A percentile compares a stretch with the other conserved stretches of the same genome.
Evolutionary conservation across 2,888 invertebrate genomes (phyloP).

Genomic region (Spialia ferax): DNA sequence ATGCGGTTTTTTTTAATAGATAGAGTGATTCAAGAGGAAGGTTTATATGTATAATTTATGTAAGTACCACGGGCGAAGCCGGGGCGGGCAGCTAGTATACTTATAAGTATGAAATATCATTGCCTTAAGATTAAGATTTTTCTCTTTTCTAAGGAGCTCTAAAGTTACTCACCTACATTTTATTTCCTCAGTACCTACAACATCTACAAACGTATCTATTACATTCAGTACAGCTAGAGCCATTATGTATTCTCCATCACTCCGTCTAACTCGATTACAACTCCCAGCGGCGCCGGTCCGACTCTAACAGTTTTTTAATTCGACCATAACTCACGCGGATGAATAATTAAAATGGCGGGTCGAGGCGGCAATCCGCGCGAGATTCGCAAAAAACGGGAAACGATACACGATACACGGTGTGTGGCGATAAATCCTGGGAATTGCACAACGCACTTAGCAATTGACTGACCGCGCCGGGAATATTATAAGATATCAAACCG

Average conservation of each 20-base stretch:
- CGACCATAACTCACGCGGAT: slow-evolving; percentile 86
- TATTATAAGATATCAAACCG: not conserved
- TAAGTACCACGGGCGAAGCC: too few relatives aligned
- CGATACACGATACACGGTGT: slow-evolving; percentile 50
- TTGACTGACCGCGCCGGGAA: slow-evolving; percentile 48
- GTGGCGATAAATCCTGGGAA: slow-evolving; percentile 77
- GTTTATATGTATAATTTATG: too few relatives aligned
- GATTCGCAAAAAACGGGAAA: slow-evolving; percentile 73
- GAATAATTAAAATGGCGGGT: slow-evolving; percentile 85
- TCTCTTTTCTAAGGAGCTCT: too few relatives aligned
- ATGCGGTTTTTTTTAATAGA: too few relatives aligned
- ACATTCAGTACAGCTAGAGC: slow-evolving; percentile 22
- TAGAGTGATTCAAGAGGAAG: too few relatives aligned
- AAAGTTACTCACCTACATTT: not conserved
- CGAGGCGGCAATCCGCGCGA: slow-evolving; percentile 74
- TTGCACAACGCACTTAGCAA: slow-evolving; percentile 82
- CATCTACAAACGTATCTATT: slow-evolving; percentile 27
- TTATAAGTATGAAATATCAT: too few relatives aligned
- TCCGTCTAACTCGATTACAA: slow-evolving; percentile 82
- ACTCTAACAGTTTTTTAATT: slow-evolving; percentile 87
- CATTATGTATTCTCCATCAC: slow-evolving; percentile 82
- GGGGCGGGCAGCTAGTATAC: too few relatives aligned
- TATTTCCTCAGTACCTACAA: not conserved
- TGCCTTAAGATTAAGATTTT: too few relatives aligned
- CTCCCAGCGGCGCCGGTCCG: slow-evolving; percentile 79